Evolutionary conservation across 2,797 vertebrate genomes (phyloP).

Genomic region (Discoglossus pictus): DNA sequence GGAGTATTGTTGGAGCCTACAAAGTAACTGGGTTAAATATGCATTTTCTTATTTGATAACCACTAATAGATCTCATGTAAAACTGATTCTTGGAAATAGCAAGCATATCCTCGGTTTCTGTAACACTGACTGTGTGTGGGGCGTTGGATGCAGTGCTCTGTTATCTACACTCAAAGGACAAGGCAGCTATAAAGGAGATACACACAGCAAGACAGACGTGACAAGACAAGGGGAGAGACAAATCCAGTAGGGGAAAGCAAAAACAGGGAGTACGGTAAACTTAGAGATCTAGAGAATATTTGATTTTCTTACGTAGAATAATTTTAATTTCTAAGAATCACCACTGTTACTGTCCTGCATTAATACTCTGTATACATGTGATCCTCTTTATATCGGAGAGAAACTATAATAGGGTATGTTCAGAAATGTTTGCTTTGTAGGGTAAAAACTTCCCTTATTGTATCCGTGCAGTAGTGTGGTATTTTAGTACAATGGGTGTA

Average conservation of each 20-base stretch:
- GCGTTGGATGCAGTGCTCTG: constrained; percentile 28
- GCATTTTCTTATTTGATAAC: not conserved
- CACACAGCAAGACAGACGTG: constrained; percentile 7
- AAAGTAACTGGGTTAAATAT: not conserved
- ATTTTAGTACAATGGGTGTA: constrained; percentile 11
- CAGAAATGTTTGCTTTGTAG: too few species aligned
- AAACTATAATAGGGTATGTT: too few species aligned
- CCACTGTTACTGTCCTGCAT: too few species aligned
- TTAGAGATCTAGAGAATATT: too few species aligned
- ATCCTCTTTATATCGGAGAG: too few species aligned
- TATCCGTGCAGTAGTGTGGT: not conserved
- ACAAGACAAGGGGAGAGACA: not conserved
- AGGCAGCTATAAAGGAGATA: constrained; percentile 46
- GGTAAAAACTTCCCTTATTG: not conserved
- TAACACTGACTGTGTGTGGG: constrained; percentile 32
- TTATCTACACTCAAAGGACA: constrained; percentile 40
- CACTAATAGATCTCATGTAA: constrained; percentile 26
- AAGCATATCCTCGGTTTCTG: not conserved
- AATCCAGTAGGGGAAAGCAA: not conserved
- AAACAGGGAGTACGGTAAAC: not conserved
- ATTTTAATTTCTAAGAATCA: too few species aligned
- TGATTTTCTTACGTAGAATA: too few species aligned
- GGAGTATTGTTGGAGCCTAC: too few species aligned
- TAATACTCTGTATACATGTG: too few species aligned
- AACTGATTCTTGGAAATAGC: constrained; percentile 36